Base-by-base conservation (phyloP, 64 coral and sea anemone genomes). In the Montipora cactus region DNA sequence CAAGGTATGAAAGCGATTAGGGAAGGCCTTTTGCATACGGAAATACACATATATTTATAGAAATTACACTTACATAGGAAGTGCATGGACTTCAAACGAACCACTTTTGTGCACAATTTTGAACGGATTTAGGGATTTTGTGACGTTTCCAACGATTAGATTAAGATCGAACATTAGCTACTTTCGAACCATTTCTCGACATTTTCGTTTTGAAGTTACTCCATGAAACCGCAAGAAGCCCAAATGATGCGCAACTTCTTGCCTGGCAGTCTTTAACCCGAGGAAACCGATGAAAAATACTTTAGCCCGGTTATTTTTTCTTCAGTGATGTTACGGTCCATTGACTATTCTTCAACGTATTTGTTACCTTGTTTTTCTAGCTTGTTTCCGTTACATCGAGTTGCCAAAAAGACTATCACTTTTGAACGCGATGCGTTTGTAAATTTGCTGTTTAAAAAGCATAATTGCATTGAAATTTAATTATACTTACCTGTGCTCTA, bases 81-180 rank as follows among this genome's bases (percentile, higher is more conserved):
- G 67, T 84, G 61, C 44, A 86, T 66, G 71, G 68, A 71, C 18
- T 71, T 5, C 19, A 71, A 23, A 71, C 81, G 59, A 84, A 55
- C 78, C 61, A 12, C 20, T 71, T 0, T 23, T 71, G 19, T 21
- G 5, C 21, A 23, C 18, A 4, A 21, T 5, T 20, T 71, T 21
- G 13, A 14, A 15, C 9, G 61, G 20, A 5, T 71, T 71, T 71
- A 3, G 19, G 61, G 20, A 5, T 71, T 71, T 71, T 71, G 19
- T 21, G 5, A 71, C 5, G 4, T 71, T 71, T 71, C 20, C 20
- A 71, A 71, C 3, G 8, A 23, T 44, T 44, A 11, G 9, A 28
- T 45, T 37, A 14, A 11, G 10, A 28, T 3, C 79, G 25, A 5
- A 71, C 37, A 37, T 37, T 37, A 37, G 37, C 2, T 37, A 37